Conservation (phyloP, 53 echinoderm and acorn worm species). For the Antedon mediterranea region DNA sequence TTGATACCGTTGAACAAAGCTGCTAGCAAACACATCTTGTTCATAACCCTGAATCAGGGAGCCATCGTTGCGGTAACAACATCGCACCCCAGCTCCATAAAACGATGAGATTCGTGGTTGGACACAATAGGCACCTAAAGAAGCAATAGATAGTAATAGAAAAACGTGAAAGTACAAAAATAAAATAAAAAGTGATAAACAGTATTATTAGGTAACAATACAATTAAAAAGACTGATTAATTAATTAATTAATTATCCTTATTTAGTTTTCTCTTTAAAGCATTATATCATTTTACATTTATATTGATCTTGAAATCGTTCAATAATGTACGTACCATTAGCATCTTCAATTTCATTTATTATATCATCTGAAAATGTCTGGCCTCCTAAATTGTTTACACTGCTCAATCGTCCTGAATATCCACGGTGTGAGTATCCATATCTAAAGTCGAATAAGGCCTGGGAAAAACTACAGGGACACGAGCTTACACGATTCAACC, state of each 20-base stretch:
- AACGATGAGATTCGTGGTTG: too few species aligned
- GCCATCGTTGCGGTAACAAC: conserved; percentile 63
- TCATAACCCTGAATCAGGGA: conserved; percentile 70
- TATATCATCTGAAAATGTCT: background rate
- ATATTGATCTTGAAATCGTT: too few species aligned
- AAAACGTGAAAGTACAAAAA: too few species aligned
- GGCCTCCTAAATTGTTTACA: background rate
- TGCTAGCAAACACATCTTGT: conserved; percentile 25
- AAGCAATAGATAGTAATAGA: too few species aligned
- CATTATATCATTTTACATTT: too few species aligned
- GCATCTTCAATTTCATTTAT: background rate
- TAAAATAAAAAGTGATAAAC: too few species aligned
- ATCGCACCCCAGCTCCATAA: conserved; percentile 49
- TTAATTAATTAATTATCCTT: too few species aligned
- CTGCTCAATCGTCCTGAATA: background rate
- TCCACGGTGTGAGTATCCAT: background rate
- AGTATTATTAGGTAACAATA: too few species aligned
- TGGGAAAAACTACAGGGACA: conserved; percentile 65
- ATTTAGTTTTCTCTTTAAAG: too few species aligned
- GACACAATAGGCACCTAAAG: too few species aligned
- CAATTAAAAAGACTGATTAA: too few species aligned
- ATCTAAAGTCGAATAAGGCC: conserved; percentile 26
- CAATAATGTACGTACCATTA: background rate
- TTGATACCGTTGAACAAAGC: conserved; percentile 54
- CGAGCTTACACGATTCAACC: conserved; percentile 55